phyloP scores from a whole-genome alignment of 92 coral and sea anemone genomes.

The Siderastrea radians region DNA sequence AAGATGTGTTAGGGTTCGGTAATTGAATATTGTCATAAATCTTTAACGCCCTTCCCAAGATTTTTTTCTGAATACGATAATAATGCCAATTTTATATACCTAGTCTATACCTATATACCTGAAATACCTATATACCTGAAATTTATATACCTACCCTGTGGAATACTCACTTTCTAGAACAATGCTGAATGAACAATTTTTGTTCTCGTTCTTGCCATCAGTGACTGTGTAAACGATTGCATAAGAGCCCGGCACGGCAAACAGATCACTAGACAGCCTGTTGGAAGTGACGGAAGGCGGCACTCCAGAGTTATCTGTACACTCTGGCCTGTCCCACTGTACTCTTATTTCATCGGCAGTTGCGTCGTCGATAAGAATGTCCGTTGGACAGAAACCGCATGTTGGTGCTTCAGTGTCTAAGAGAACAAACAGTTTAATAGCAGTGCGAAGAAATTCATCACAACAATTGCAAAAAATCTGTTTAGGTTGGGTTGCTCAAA shows the following conservation, averaged over 20 bases:
- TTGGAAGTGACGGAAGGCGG: conserved; percentile 60
- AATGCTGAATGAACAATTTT: conserved; percentile 70
- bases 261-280: conserved; percentile 51
- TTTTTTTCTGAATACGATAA: too few relatives aligned
- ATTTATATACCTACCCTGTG: not conserved
- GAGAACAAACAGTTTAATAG: not conserved
- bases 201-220: conserved; percentile 1
- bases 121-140: too few relatives aligned
- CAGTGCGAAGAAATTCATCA: not conserved
- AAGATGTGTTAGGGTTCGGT: too few relatives aligned
- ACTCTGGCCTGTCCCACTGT: conserved; percentile 75
- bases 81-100: too few relatives aligned
- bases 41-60: too few relatives aligned
- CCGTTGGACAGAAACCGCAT: not conserved
- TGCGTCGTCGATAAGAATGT: conserved; percentile 40
- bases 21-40: too few relatives aligned
- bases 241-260: conserved; percentile 55
- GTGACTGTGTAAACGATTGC: conserved; percentile 41
- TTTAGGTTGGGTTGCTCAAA: not conserved
- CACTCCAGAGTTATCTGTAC: conserved; percentile 85
- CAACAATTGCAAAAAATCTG: not conserved
- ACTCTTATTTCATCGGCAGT: conserved; percentile 24
- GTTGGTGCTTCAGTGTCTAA: not conserved
- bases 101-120: too few relatives aligned
- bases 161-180: conserved; percentile 28